phyloP scores from a whole-genome alignment of 2,888 invertebrate species.

The Pachliopta kotzebuea region DNA sequence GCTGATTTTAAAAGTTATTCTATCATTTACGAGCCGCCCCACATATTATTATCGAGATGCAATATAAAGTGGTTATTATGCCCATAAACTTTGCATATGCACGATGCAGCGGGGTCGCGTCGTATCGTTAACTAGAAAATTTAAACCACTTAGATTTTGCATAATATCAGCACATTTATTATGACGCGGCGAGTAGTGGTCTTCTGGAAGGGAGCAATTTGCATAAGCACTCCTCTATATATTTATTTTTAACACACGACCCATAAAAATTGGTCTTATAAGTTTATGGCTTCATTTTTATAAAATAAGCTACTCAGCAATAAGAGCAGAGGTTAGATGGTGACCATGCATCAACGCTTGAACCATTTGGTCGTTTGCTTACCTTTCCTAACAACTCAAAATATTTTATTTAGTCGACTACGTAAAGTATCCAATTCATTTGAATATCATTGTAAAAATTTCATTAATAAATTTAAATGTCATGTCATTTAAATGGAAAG shows the following conservation, averaged over 20 bases:
- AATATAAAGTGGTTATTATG: neutral
- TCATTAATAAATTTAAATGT: too few species aligned
- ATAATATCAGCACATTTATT: constrained; percentile 20
- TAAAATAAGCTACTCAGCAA: neutral
- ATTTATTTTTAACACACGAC: neutral
- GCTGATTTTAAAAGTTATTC: too few species aligned
- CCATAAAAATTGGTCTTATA: neutral
- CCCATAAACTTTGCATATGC: constrained; percentile 19
- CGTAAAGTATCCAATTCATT: too few species aligned
- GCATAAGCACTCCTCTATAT: neutral
- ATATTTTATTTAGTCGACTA: too few species aligned
- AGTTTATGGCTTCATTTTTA: too few species aligned
- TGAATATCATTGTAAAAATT: too few species aligned
- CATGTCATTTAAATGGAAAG: too few species aligned
- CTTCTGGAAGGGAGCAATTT: neutral
- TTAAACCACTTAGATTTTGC: constrained; percentile 21
- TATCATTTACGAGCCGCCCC: too few species aligned
- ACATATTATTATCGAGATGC: neutral
- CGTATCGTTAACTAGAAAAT: constrained; percentile 19
- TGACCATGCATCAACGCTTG: too few species aligned
- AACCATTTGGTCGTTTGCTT: too few species aligned
- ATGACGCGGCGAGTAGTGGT: constrained; percentile 10
- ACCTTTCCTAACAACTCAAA: too few species aligned
- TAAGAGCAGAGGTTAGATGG: too few species aligned
- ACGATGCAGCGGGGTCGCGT: neutral